Evolutionary conservation across 2,797 vertebrate species (phyloP).

Genomic region (Margarornis squamiger): DNA sequence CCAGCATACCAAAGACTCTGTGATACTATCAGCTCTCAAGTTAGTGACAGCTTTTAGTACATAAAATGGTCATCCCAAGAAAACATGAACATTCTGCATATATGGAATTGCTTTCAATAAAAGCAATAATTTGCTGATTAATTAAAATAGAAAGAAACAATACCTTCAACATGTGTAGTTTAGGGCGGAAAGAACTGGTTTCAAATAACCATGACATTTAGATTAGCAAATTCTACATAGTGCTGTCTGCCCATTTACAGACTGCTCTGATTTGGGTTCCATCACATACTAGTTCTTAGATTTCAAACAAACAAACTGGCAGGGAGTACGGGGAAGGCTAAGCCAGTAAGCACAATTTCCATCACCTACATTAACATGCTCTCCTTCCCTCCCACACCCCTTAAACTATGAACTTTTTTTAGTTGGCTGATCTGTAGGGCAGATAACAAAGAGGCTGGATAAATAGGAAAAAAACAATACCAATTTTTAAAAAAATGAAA

Average conservation of each 20-base stretch:
- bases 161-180: not conserved
- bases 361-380: not conserved
- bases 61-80: not conserved
- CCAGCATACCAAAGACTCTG: not conserved
- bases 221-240: not conserved
- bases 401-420: not conserved
- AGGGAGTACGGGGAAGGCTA: not conserved
- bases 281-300: not conserved
- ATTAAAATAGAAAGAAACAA: not conserved
- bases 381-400: not conserved
- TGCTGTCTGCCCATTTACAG: not conserved
- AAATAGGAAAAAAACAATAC: not conserved
- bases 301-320: not conserved
- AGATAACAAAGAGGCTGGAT: not conserved
- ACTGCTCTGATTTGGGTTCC: not conserved
- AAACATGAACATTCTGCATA: not conserved
- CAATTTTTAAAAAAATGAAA: not conserved
- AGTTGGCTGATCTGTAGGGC: not conserved
- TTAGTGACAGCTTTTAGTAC: not conserved
- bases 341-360: not conserved
- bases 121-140: not conserved
- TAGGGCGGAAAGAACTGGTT: not conserved
- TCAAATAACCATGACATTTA: not conserved
- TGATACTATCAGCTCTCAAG: fast-evolving
- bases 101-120: not conserved